phyloP scores from a whole-genome alignment of 2,797 vertebrate genomes.

The Decapterus maruadsi region DNA sequence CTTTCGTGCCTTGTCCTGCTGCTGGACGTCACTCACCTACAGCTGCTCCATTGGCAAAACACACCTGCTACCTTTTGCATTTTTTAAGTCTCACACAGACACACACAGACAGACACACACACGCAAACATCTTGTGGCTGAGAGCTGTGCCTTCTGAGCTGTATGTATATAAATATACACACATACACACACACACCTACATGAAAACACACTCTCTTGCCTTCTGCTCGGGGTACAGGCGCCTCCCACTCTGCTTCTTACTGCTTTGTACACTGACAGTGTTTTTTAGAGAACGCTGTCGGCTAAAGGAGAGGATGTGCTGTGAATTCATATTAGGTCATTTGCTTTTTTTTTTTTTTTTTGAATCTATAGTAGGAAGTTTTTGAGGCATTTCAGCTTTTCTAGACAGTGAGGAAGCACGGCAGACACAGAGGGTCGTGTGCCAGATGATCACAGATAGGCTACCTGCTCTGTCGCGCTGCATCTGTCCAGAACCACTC shows the following conservation, averaged over 20 bases:
- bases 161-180: slow-evolving; percentile 17
- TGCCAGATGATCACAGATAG: background rate
- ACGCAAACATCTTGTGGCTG: slow-evolving; percentile 46
- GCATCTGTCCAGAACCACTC: background rate
- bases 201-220: slow-evolving; percentile 48
- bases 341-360: slow-evolving; percentile 5
- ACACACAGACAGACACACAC: slow-evolving; percentile 33
- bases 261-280: slow-evolving; percentile 40
- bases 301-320: slow-evolving; percentile 26
- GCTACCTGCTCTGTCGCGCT: background rate
- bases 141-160: slow-evolving; percentile 78
- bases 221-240: slow-evolving; percentile 50
- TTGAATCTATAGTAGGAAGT: background rate
- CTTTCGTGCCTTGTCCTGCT: slow-evolving; percentile 86
- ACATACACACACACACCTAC: slow-evolving; percentile 28
- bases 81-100: slow-evolving; percentile 10
- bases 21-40: slow-evolving; percentile 62
- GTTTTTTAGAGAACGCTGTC: slow-evolving; percentile 28
- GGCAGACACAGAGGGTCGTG: background rate
- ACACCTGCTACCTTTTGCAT: slow-evolving; percentile 59
- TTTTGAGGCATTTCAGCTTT: slow-evolving; percentile 23
- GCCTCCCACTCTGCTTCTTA: slow-evolving; percentile 23
- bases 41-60: slow-evolving; percentile 64
- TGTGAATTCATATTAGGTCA: slow-evolving; percentile 23
- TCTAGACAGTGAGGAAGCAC: slow-evolving; percentile 11